phyloP scores from a whole-genome alignment of 1,140 invertebrate genomes.

The Drepana arcuata region DNA sequence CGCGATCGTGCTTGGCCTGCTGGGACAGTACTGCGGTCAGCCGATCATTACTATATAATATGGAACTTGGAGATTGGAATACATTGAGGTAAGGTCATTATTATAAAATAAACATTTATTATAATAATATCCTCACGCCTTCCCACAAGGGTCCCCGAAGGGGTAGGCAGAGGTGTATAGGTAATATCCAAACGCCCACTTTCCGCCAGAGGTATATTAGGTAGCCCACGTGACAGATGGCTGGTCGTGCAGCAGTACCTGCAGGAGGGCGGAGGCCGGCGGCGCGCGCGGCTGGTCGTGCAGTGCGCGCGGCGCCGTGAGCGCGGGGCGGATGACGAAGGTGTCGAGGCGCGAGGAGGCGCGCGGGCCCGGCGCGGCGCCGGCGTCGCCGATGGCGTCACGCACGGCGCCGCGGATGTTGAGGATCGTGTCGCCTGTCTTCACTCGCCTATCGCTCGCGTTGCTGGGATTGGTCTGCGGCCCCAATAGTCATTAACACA shows the following conservation, averaged over 20 bases:
- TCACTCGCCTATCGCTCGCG: constrained; percentile 33
- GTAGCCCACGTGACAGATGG: too few relatives aligned
- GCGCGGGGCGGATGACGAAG: constrained; percentile 49
- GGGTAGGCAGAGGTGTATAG: too few relatives aligned
- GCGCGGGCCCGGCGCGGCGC: constrained; percentile 46
- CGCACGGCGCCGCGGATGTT: constrained; percentile 59
- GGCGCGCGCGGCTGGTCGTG: constrained; percentile 11
- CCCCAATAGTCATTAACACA: not conserved
- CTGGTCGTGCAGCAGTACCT: too few relatives aligned
- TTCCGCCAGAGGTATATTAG: too few relatives aligned
- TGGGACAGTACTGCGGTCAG: too few relatives aligned
- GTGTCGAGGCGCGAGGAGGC: constrained; percentile 48
- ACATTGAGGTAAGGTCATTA: too few relatives aligned
- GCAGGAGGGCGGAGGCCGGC: constrained; percentile 8
- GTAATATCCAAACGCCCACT: too few relatives aligned
- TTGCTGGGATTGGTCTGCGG: not conserved
- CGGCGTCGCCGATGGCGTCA: constrained; percentile 56
- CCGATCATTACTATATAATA: too few relatives aligned
- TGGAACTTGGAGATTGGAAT: too few relatives aligned
- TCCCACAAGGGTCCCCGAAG: too few relatives aligned
- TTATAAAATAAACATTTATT: too few relatives aligned
- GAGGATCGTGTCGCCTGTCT: constrained; percentile 56
- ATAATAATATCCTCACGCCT: too few relatives aligned
- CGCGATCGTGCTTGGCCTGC: constrained; percentile 40
- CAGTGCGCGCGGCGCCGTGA: constrained; percentile 22